Conservation (phyloP, 2,797 vertebrate genomes). For the Rhinichthys osculus region DNA sequence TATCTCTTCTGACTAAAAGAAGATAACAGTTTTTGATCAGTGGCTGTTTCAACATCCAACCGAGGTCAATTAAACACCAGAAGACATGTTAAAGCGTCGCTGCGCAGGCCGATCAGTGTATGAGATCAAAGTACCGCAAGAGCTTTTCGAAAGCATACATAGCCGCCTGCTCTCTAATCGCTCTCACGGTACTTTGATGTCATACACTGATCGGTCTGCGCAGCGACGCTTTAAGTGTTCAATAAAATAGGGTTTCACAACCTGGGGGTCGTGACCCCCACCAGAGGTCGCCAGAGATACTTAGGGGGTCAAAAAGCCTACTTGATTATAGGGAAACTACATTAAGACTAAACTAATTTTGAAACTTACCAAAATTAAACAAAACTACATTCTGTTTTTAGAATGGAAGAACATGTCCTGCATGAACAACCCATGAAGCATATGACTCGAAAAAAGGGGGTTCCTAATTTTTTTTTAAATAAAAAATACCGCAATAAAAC, state of each 20-base stretch:
- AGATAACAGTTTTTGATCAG: constrained; percentile 37
- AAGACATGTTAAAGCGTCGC: background rate
- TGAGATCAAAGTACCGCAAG: background rate
- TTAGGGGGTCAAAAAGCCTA: background rate
- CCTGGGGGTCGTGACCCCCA: constrained; percentile 10
- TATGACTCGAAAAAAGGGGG: background rate
- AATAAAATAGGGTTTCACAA: constrained; percentile 30
- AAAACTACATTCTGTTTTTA: background rate
- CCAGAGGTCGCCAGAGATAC: constrained; percentile 5
- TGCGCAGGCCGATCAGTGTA: background rate
- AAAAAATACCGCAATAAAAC: too few relatives aligned
- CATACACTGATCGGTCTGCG: background rate
- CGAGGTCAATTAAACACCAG: constrained; percentile 51
- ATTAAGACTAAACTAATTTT: background rate
- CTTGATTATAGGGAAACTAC: background rate
- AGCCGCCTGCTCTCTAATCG: background rate
- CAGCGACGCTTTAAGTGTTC: constrained; percentile 10
- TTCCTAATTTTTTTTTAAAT: background rate
- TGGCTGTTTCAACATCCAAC: constrained; percentile 43
- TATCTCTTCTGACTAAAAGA: constrained; percentile 4
- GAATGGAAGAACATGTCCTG: background rate
- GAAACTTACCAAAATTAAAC: background rate
- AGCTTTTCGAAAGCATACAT: background rate
- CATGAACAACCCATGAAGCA: background rate
- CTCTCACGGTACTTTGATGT: background rate